phyloP scores from a whole-genome alignment of 2,113 vertebrate species.

The Donacobius atricapilla region DNA sequence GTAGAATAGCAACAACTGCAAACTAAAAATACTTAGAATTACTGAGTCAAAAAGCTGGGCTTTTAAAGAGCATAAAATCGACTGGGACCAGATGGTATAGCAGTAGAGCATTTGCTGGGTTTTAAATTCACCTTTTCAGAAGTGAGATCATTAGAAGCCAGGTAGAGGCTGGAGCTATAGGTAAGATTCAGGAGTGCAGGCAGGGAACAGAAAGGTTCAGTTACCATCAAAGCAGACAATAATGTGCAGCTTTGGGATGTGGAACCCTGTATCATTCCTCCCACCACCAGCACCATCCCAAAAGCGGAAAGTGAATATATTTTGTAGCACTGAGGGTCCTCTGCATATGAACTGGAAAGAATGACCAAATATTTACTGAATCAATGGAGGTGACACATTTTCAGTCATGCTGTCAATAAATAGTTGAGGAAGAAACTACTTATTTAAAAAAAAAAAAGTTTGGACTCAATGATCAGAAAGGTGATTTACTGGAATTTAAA shows the following conservation, averaged over 20 bases:
- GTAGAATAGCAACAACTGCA: slow-evolving; percentile 38
- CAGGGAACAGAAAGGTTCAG: not conserved
- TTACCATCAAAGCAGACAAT: not conserved
- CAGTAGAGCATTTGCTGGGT: not conserved
- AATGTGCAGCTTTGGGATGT: not conserved
- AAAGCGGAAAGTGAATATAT: not conserved
- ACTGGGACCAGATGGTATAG: slow-evolving; percentile 5
- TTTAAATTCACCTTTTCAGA: not conserved
- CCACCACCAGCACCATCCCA: not conserved
- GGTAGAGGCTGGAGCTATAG: not conserved
- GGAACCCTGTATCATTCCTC: not conserved
- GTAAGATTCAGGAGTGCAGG: not conserved
- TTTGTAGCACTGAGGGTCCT: not conserved
- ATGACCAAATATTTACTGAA: not conserved
- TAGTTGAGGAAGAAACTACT: not conserved
- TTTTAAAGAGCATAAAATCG: not conserved
- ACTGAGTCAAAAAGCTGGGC: slow-evolving; percentile 26
- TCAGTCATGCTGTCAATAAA: not conserved
- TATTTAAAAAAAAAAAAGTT: not conserved
- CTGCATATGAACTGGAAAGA: not conserved
- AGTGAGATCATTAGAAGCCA: not conserved
- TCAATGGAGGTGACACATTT: not conserved
- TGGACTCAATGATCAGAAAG: not conserved
- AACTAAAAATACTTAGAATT: slow-evolving; percentile 47
- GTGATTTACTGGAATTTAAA: not conserved